Percentiles rank a stretch among this genome's conserved stretches.
Evolutionary conservation across 1,140 invertebrate genomes (phyloP).

Genomic region (Tetramorium parvispinum): DNA sequence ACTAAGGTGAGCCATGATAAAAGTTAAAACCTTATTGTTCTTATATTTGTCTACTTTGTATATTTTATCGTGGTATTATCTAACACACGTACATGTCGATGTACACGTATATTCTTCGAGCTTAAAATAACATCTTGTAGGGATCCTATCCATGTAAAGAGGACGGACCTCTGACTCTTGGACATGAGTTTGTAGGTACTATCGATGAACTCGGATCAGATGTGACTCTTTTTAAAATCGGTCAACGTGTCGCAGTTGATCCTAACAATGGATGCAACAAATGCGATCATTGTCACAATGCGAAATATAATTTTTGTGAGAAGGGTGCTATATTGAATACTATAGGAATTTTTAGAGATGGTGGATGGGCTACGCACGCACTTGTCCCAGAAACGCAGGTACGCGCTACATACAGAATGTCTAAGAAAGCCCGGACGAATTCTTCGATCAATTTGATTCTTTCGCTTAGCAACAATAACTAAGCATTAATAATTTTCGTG

Average conservation of each 20-base stretch:
- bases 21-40: neutral
- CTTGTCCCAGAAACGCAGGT: slow-evolving; percentile 88
- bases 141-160: slow-evolving; percentile 88
- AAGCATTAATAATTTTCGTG: neutral
- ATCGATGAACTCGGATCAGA: slow-evolving; percentile 87
- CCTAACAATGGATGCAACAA: slow-evolving; percentile 88
- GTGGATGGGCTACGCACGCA: slow-evolving; percentile 89
- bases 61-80: neutral
- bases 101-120: neutral
- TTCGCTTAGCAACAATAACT: neutral
- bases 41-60: neutral
- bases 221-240: slow-evolving; percentile 87
- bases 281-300: slow-evolving; percentile 87
- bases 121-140: slow-evolving; percentile 79
- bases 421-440: neutral
- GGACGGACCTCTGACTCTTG: slow-evolving; percentile 86
- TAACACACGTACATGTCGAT: no score
- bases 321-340: slow-evolving; percentile 88
- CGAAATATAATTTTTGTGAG: slow-evolving; percentile 88
- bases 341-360: slow-evolving; percentile 88
- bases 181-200: slow-evolving; percentile 90
- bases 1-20: neutral
- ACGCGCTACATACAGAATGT: neutral
- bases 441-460: neutral
- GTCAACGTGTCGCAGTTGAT: slow-evolving; percentile 89